Conservation (phyloP, 2,113 vertebrate species). For the Pyrgilauda ruficollis region DNA sequence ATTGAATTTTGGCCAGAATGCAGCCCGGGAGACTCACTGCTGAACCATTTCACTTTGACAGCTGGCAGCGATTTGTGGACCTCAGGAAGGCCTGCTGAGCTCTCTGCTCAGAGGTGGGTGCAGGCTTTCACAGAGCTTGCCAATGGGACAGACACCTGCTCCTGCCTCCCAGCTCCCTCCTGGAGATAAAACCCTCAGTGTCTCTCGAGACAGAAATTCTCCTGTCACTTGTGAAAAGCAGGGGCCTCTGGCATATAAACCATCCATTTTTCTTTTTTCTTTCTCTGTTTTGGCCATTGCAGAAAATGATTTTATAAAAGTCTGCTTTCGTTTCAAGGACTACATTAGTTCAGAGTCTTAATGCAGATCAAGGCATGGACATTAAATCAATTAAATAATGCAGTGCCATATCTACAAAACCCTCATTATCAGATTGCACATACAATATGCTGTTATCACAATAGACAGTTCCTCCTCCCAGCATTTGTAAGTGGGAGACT, state of each 20-base stretch:
- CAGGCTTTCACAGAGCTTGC: not conserved
- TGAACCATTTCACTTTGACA: conserved; percentile 1
- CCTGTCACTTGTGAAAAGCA: not conserved
- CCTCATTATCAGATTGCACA: not conserved
- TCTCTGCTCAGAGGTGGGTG: not conserved
- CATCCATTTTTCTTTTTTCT: not conserved
- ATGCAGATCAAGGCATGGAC: not conserved
- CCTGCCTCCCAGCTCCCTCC: conserved; percentile 1
- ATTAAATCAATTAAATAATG: not conserved
- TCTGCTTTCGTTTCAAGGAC: not conserved
- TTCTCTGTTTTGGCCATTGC: not conserved
- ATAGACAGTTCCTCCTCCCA: not conserved
- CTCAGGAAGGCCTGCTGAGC: not conserved
- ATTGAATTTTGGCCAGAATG: conserved; percentile 9
- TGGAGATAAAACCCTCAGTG: not conserved
- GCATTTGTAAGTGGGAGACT: not conserved
- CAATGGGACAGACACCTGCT: conserved; percentile 10
- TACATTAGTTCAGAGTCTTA: not conserved
- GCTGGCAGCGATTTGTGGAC: not conserved
- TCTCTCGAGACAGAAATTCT: not conserved
- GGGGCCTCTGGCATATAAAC: not conserved
- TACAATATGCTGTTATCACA: not conserved
- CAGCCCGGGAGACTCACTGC: not conserved
- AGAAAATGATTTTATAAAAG: not conserved
- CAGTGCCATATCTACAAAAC: not conserved